Conservation (phyloP, 1,140 invertebrate genomes). For the Temnothorax nylanderi region DNA sequence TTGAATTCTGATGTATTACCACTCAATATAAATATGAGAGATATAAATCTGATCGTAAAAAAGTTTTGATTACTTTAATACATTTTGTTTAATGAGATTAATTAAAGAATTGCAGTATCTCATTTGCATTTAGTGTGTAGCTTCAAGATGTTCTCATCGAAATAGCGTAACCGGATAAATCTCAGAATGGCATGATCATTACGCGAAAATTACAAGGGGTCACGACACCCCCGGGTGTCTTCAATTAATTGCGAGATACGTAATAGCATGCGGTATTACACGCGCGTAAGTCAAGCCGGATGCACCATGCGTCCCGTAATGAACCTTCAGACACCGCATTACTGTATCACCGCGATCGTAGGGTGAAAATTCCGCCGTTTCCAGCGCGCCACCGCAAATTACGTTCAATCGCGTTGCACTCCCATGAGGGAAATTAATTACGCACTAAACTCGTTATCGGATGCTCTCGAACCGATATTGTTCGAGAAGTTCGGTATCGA, state of each 20-base stretch:
- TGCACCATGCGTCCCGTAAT: constrained; percentile 7
- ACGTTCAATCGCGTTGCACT: constrained; percentile 14
- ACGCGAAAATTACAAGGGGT: constrained; percentile 18
- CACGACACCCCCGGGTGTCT: not conserved
- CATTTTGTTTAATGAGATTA: not conserved
- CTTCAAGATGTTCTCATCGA: not conserved
- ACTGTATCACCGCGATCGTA: constrained; percentile 36
- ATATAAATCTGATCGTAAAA: not conserved
- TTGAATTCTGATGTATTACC: not conserved
- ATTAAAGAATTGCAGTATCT: not conserved
- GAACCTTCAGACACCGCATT: constrained; percentile 29
- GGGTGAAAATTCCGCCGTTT: constrained; percentile 44
- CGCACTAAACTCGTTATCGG: constrained; percentile 39
- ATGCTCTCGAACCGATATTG: constrained; percentile 7
- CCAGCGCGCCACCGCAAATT: constrained; percentile 41
- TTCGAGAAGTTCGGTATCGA: constrained; percentile 32
- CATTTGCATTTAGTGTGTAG: not conserved
- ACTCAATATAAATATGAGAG: not conserved
- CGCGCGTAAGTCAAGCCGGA: constrained; percentile 27
- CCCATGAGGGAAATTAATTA: constrained; percentile 37
- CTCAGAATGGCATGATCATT: not conserved
- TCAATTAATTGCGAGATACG: constrained; percentile 33
- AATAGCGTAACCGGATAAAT: constrained; percentile 8
- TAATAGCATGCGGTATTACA: constrained; percentile 27
- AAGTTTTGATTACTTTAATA: not conserved